phyloP scores from a whole-genome alignment of 2,797 vertebrate species.

The Pteropus rufus region DNA sequence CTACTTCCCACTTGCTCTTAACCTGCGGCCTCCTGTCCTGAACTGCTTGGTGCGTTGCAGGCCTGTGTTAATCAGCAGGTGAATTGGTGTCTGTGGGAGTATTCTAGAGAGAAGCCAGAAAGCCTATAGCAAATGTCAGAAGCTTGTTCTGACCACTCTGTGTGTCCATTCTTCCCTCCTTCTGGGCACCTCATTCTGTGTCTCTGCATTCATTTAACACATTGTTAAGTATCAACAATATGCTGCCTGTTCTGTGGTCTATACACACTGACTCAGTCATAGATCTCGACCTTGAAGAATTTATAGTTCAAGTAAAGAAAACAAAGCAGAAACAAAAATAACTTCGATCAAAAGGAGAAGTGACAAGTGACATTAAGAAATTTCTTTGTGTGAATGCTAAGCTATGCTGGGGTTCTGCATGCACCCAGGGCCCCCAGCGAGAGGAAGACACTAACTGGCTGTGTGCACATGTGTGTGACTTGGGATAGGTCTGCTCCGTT shows the following conservation, averaged over 20 bases:
- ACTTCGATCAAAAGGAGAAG: background rate
- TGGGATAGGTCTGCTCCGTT: background rate
- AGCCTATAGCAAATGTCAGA: background rate
- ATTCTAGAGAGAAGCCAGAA: background rate
- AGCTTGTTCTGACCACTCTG: background rate
- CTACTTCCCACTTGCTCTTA: background rate
- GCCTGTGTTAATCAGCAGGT: background rate
- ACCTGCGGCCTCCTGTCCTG: background rate
- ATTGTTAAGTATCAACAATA: background rate
- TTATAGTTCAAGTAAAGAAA: background rate
- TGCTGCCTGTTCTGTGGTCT: background rate
- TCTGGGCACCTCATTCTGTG: background rate
- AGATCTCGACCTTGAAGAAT: background rate
- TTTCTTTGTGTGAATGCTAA: background rate
- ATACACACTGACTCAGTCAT: fast-evolving
- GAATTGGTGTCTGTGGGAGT: background rate
- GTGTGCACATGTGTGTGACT: background rate
- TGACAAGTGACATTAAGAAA: background rate
- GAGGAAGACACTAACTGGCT: background rate
- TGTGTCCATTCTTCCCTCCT: background rate
- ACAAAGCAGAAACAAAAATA: background rate
- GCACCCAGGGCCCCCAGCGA: background rate
- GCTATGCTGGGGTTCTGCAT: background rate
- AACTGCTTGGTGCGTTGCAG: background rate
- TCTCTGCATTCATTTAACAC: background rate